Evolutionary conservation across 1,140 invertebrate species (phyloP).

Genomic region (Dendrolimus punctatus): DNA sequence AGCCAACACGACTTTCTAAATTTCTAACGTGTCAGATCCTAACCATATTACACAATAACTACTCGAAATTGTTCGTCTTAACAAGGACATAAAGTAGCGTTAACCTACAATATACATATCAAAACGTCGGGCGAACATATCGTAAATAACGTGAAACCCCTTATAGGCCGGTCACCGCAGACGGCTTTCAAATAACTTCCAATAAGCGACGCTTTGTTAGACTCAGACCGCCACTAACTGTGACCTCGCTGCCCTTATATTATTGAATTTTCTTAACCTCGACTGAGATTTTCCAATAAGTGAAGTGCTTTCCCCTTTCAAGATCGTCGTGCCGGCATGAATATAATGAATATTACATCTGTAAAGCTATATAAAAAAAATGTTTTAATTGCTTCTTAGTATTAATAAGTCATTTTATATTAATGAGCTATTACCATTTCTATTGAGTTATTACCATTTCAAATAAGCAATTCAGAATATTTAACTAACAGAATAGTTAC

Average conservation of each 20-base stretch:
- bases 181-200: constrained; percentile 30
- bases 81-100: too few species aligned
- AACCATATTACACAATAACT: constrained; percentile 3
- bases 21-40: not conserved
- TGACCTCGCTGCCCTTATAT: constrained; percentile 16
- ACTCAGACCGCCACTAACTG: constrained; percentile 15
- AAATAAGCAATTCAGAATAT: too few species aligned
- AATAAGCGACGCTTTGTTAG: constrained; percentile 27
- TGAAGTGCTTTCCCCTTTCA: constrained; percentile 21
- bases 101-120: constrained; percentile 2
- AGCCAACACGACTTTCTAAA: not conserved
- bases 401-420: too few species aligned
- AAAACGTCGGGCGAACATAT: constrained; percentile 9
- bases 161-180: constrained; percentile 19
- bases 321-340: constrained; percentile 3
- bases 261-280: constrained; percentile 32
- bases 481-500: too few species aligned
- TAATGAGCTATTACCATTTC: too few species aligned
- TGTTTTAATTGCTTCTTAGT: too few species aligned
- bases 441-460: too few species aligned
- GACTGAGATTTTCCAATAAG: constrained; percentile 31
- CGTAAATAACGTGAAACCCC: constrained; percentile 19
- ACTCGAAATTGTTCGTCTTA: not conserved
- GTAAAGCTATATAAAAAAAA: too few species aligned
- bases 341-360: not conserved